Evolutionary conservation across 2,113 vertebrate species (phyloP).

Genomic region (Shinisaurus crocodilurus): DNA sequence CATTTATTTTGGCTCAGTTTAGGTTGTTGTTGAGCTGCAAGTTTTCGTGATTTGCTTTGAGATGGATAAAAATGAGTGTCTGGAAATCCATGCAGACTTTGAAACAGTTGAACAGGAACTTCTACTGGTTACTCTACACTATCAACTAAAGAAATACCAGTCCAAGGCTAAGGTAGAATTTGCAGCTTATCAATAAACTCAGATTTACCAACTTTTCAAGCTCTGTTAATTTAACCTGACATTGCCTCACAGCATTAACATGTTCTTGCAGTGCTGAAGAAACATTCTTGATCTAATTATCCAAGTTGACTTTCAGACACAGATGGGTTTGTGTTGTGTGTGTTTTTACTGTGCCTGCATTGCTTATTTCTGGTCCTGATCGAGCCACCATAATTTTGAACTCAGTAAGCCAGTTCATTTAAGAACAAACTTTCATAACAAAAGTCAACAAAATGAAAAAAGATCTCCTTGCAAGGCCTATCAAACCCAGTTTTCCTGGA

Average conservation of each 20-base stretch:
- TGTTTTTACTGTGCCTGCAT: neutral
- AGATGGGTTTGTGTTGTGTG: too few species aligned
- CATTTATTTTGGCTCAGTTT: neutral
- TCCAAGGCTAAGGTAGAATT: neutral
- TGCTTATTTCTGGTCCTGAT: slow-evolving; percentile 25
- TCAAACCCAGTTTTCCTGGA: slow-evolving; percentile 20
- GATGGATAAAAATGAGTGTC: neutral
- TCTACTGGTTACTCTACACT: neutral
- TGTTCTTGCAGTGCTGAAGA: slow-evolving; percentile 7
- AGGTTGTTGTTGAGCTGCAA: neutral
- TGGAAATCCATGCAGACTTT: neutral
- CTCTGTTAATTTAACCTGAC: slow-evolving; percentile 38
- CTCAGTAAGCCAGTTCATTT: slow-evolving; percentile 9
- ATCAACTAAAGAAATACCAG: neutral
- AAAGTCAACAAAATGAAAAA: slow-evolving; percentile 34
- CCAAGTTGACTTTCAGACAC: slow-evolving; percentile 24
- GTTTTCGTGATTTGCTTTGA: neutral
- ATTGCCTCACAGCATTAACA: slow-evolving; percentile 31
- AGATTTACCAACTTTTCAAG: slow-evolving; percentile 18
- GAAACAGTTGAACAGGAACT: neutral
- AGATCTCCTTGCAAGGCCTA: slow-evolving; percentile 10
- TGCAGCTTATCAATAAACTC: neutral
- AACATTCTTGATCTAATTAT: slow-evolving; percentile 20
- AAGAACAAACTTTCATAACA: slow-evolving; percentile 24
- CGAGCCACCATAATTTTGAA: slow-evolving; percentile 21